These are phyloP conservation scores for Diarsia rubi DNA, from an alignment of 2,888 invertebrate genomes.

Conservation along the genomic window DNA sequence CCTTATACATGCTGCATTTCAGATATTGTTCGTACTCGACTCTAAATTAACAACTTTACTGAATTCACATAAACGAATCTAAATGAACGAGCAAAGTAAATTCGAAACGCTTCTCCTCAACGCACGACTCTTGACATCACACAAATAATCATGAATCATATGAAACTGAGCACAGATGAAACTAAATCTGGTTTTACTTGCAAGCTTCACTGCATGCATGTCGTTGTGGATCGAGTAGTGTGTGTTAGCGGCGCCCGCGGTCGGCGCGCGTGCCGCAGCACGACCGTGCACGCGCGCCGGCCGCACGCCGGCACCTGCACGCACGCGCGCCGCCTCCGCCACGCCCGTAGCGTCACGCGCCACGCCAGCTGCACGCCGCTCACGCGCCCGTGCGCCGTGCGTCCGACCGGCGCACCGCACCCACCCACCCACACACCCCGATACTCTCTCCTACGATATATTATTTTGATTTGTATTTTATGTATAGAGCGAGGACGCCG, in stretches of 20 bases:
- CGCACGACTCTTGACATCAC: constrained; percentile 91
- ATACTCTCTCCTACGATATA: constrained; percentile 90
- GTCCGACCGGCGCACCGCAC: constrained; percentile 80
- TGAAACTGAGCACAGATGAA: constrained; percentile 90
- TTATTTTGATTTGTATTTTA: constrained; percentile 91
- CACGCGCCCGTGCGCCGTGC: constrained; percentile 66
- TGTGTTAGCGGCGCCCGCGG: constrained; percentile 78
- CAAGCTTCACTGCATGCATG: constrained; percentile 91
- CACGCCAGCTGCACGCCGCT: constrained; percentile 73
- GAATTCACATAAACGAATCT: constrained; percentile 85
- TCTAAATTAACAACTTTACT: constrained; percentile 87
- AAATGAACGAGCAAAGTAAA: constrained; percentile 88
- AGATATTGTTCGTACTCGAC: constrained; percentile 87
- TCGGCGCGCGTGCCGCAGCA: constrained; percentile 69
- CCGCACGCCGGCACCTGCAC: constrained; percentile 66
- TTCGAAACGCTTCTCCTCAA: constrained; percentile 91
- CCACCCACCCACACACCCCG: constrained; percentile 87
- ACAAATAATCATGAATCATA: constrained; percentile 90
- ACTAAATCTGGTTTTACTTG: constrained; percentile 90
- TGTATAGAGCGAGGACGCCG: constrained; percentile 98
- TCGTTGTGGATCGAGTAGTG: constrained; percentile 89
- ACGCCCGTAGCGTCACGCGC: constrained; percentile 72
- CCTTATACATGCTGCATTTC: constrained; percentile 89
- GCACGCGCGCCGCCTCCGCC: constrained; percentile 70
- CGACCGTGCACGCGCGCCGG: constrained; percentile 64